phyloP scores from a whole-genome alignment of 2,797 vertebrate genomes.

The Macroramphosus scolopax region DNA sequence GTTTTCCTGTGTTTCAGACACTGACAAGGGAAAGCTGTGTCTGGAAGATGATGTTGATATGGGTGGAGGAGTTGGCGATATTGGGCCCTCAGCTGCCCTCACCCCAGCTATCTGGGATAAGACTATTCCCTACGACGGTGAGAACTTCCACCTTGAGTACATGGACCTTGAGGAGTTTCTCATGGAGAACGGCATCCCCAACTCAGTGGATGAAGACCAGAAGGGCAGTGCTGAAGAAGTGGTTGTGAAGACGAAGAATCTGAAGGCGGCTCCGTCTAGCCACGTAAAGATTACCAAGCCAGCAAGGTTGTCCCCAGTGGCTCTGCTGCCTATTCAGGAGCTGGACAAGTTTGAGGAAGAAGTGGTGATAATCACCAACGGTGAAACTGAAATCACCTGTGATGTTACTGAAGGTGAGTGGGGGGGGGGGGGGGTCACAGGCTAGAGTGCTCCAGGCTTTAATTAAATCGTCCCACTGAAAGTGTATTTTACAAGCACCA shows the following conservation, averaged over 20 bases:
- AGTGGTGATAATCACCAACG: conserved; percentile 58
- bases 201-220: conserved; percentile 45
- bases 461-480: neutral
- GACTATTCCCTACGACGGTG: conserved; percentile 94
- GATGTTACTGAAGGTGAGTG: conserved; percentile 69
- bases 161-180: conserved; percentile 99
- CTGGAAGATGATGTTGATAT: conserved; percentile 57
- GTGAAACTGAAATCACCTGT: conserved; percentile 42
- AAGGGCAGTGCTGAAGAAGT: conserved; percentile 27
- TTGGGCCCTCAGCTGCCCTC: conserved; percentile 89
- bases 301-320: conserved; percentile 9
- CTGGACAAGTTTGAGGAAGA: conserved; percentile 73
- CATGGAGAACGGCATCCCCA: conserved; percentile 90
- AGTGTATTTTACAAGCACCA: too few relatives aligned
- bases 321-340: conserved; percentile 85
- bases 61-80: conserved; percentile 49
- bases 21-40: conserved; percentile 74
- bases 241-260: conserved; percentile 51
- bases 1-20: conserved; percentile 62
- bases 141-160: conserved; percentile 95
- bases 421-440: neutral
- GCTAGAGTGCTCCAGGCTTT: neutral
- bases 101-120: conserved; percentile 99
- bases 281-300: too few relatives aligned
- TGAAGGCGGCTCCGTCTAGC: conserved; percentile 4